Evolutionary conservation across 2,797 vertebrate species (phyloP).

Genomic region (Vespertilio murinus): DNA sequence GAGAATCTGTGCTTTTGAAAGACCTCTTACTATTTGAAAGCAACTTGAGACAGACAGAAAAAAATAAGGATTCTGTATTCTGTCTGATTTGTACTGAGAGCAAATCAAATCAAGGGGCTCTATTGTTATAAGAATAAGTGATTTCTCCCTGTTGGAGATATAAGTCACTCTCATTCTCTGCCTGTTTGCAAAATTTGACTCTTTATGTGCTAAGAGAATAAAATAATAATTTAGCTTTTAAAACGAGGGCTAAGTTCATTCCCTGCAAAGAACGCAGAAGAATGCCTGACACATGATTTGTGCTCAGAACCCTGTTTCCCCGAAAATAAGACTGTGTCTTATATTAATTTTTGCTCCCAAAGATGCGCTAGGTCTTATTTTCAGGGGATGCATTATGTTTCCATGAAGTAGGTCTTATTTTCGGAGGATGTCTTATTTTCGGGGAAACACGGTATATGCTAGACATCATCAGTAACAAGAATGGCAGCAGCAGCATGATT

Average conservation of each 20-base stretch:
- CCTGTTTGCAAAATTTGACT: slow-evolving; percentile 90
- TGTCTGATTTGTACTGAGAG: slow-evolving; percentile 95
- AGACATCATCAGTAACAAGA: background rate
- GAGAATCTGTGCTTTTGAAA: slow-evolving; percentile 95
- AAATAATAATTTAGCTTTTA: slow-evolving; percentile 74
- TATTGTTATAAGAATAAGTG: slow-evolving; percentile 96
- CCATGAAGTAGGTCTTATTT: no score
- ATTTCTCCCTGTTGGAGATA: slow-evolving; percentile 97
- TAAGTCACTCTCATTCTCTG: slow-evolving; percentile 95
- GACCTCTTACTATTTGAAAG: slow-evolving; percentile 94
- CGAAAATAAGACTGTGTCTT: no score
- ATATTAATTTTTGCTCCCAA: no score
- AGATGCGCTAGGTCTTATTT: no score
- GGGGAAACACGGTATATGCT: no score
- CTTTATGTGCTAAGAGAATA: slow-evolving; percentile 84
- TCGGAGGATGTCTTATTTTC: no score
- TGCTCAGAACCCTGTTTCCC: no score
- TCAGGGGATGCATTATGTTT: no score
- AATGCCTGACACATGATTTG: background rate
- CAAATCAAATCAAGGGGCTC: slow-evolving; percentile 93
- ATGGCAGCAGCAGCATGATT: background rate
- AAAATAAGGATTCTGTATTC: slow-evolving; percentile 95
- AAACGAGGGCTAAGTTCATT: background rate
- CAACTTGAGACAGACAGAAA: slow-evolving; percentile 95
- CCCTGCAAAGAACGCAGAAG: background rate